Conservation (phyloP, 2,797 vertebrate species). For the Nasua narica region DNA sequence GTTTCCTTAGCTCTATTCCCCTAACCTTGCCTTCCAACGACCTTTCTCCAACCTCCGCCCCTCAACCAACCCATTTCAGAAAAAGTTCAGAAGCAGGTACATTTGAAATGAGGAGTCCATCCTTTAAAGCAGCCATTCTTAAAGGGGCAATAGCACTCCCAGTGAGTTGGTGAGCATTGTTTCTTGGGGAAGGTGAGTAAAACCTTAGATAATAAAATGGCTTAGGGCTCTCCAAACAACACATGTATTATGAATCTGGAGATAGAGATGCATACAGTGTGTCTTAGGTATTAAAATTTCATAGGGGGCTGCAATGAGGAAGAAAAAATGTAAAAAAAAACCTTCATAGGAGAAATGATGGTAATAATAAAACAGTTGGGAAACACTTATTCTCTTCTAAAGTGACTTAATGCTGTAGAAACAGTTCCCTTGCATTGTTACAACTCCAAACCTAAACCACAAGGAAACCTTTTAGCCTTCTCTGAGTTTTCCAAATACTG, state of each 20-base stretch:
- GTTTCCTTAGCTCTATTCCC: neutral
- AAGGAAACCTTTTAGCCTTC: neutral
- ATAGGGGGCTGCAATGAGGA: too few species aligned
- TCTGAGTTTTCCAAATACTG: neutral
- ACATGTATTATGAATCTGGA: neutral
- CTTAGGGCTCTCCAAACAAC: neutral
- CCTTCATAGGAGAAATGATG: neutral
- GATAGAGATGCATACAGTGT: neutral
- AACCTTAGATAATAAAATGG: neutral
- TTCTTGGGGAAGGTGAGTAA: neutral
- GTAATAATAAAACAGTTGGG: neutral
- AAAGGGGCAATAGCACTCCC: neutral
- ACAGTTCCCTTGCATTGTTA: neutral
- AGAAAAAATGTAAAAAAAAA: neutral
- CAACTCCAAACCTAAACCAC: neutral
- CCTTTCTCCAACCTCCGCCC: rapidly evolving
- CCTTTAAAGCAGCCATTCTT: neutral
- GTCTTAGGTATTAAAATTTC: neutral
- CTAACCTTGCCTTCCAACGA: neutral
- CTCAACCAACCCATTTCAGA: neutral
- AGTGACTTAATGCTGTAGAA: neutral
- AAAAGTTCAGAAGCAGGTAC: neutral
- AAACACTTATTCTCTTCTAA: neutral
- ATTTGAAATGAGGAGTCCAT: neutral
- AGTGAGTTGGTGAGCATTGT: too few species aligned